These are phyloP conservation scores for Ibidorhyncha struthersii DNA, from an alignment of 2,113 vertebrate species.

Conservation along the genomic window DNA sequence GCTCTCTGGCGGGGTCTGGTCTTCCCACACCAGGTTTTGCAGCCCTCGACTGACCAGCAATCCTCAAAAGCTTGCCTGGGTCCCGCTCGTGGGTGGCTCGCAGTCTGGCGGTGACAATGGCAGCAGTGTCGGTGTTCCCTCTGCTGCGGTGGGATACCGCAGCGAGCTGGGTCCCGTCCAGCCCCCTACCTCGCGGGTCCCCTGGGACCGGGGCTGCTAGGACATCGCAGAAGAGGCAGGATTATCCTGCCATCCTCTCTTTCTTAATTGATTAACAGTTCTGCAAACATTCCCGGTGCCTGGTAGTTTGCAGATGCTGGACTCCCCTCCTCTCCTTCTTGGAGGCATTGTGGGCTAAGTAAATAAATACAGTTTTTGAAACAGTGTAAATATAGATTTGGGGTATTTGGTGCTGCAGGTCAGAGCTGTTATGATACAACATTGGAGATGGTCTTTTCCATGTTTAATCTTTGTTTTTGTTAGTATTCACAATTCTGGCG, in stretches of 20 bases:
- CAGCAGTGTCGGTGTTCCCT: background rate
- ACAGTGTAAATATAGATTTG: background rate
- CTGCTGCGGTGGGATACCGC: background rate
- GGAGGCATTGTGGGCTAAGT: background rate
- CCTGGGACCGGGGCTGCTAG: background rate
- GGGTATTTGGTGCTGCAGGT: background rate
- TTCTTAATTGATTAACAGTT: slow-evolving; percentile 53
- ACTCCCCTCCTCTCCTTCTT: background rate
- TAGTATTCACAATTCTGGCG: background rate
- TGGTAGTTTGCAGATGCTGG: background rate
- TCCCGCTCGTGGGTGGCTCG: background rate
- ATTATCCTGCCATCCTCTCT: background rate
- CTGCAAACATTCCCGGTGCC: slow-evolving; percentile 19
- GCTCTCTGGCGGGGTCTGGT: slow-evolving; percentile 63
- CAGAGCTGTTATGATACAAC: background rate
- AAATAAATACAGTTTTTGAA: background rate
- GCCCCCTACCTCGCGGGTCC: background rate
- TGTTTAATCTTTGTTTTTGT: background rate
- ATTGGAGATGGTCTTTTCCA: background rate
- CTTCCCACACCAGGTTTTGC: slow-evolving; percentile 75
- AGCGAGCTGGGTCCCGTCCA: background rate
- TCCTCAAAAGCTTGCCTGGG: background rate
- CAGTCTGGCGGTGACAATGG: slow-evolving; percentile 9
- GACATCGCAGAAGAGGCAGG: background rate
- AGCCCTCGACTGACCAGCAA: background rate